A percentile compares a stretch with the other conserved stretches of the same genome.
Conservation (phyloP, 1,140 invertebrate genomes). For the Hypothenemus hampei region DNA sequence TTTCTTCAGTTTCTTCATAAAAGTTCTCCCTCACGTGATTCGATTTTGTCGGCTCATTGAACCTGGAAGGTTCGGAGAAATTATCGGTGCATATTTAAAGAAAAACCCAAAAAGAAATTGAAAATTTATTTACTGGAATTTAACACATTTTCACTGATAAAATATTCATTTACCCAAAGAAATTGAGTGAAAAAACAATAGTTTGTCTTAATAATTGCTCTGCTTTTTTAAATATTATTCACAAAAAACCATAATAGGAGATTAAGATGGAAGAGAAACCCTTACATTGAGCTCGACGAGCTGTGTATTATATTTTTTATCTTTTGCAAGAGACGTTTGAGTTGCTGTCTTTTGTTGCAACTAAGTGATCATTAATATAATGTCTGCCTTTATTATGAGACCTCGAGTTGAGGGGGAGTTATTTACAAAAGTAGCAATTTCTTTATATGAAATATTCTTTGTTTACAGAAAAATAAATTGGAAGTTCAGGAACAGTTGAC, state of each 20-base stretch:
- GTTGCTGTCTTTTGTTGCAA: neutral
- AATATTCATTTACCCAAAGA: too few species aligned
- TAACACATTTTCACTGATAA: too few species aligned
- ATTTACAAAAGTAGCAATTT: too few species aligned
- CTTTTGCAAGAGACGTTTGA: too few species aligned
- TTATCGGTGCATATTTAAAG: constrained; percentile 19
- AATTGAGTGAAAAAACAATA: too few species aligned
- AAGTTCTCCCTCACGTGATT: neutral
- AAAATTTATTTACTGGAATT: constrained; percentile 24
- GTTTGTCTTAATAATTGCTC: too few species aligned
- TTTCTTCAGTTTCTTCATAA: neutral
- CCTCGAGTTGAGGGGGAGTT: too few species aligned
- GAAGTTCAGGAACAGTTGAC: too few species aligned
- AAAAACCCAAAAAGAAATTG: constrained; percentile 7
- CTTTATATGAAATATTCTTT: too few species aligned
- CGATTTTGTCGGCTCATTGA: constrained; percentile 14
- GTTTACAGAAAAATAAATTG: too few species aligned
- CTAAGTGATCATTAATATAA: neutral
- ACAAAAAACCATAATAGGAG: too few species aligned
- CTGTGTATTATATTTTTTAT: constrained; percentile 3
- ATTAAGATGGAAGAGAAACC: neutral
- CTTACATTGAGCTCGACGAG: neutral
- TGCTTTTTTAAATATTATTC: too few species aligned
- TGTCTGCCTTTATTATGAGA: neutral
- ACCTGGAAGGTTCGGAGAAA: constrained; percentile 15